Percentiles rank a stretch among this genome's conserved stretches.
Evolutionary conservation across 2,888 invertebrate genomes (phyloP).

Genomic region (Eilema depressum): DNA sequence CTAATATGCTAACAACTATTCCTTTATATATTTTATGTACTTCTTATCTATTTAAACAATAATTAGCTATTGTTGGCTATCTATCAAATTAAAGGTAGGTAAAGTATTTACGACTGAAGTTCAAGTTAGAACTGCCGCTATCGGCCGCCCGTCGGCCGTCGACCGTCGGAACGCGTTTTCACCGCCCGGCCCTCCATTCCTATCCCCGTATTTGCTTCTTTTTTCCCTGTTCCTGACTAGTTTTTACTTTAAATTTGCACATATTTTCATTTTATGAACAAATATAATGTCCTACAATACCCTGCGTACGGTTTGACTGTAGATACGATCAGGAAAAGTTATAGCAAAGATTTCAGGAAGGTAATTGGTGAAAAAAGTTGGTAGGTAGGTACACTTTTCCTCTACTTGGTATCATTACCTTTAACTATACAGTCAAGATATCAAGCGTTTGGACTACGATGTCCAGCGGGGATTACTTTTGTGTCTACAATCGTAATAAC

Average conservation of each 20-base stretch:
- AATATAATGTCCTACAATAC: too few relatives aligned
- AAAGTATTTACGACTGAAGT: neutral
- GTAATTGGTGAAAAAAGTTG: too few relatives aligned
- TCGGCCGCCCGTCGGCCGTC: neutral
- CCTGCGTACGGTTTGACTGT: too few relatives aligned
- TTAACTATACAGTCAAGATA: neutral
- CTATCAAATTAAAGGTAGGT: neutral
- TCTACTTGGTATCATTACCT: neutral
- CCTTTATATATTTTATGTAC: too few relatives aligned
- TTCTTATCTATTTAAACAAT: neutral
- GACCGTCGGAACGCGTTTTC: neutral
- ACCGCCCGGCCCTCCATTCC: neutral
- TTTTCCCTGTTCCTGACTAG: neutral
- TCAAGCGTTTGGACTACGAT: neutral
- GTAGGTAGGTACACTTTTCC: too few relatives aligned
- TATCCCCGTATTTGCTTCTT: neutral
- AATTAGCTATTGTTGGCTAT: neutral
- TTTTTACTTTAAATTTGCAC: too few relatives aligned
- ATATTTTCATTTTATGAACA: too few relatives aligned
- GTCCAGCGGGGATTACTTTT: neutral
- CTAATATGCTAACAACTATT: too few relatives aligned
- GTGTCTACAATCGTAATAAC: neutral
- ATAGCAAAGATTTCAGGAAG: too few relatives aligned
- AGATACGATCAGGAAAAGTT: too few relatives aligned
- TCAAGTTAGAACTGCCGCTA: neutral